Conservation (phyloP, 2,797 vertebrate species). For the Enteromius viviparus region DNA sequence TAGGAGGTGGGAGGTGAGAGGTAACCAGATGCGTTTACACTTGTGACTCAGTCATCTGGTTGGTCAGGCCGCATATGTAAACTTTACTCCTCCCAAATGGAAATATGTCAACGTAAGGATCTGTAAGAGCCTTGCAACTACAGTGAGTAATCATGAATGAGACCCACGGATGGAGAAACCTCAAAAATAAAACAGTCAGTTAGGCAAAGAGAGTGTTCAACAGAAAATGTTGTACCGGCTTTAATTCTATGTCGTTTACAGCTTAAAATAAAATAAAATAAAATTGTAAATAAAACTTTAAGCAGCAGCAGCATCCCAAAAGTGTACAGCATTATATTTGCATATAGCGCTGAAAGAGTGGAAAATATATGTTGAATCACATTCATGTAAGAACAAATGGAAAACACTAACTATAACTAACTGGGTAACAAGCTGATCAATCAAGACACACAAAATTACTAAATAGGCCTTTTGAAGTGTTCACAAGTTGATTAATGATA, state of each 20-base stretch:
- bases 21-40: not conserved
- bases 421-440: too few species aligned
- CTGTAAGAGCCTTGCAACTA: not conserved
- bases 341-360: not conserved
- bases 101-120: not conserved
- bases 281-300: not conserved
- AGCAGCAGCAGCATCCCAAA: not conserved
- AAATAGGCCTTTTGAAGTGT: not conserved
- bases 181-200: not conserved
- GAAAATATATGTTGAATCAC: not conserved
- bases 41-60: not conserved
- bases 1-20: not conserved
- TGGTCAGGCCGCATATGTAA: not conserved
- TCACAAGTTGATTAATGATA: not conserved
- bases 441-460: not conserved
- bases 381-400: not conserved
- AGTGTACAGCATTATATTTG: not conserved
- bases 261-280: not conserved
- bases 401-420: not conserved
- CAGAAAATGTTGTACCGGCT: not conserved
- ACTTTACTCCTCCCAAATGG: constrained; percentile 3
- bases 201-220: not conserved
- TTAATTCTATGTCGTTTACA: not conserved
- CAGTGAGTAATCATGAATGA: not conserved
- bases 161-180: not conserved